Percentiles rank a stretch among this genome's conserved stretches.
These are phyloP conservation scores for Diachasmimorpha longicaudata DNA, from an alignment of 1,140 invertebrate genomes.

Conservation along the genomic window DNA sequence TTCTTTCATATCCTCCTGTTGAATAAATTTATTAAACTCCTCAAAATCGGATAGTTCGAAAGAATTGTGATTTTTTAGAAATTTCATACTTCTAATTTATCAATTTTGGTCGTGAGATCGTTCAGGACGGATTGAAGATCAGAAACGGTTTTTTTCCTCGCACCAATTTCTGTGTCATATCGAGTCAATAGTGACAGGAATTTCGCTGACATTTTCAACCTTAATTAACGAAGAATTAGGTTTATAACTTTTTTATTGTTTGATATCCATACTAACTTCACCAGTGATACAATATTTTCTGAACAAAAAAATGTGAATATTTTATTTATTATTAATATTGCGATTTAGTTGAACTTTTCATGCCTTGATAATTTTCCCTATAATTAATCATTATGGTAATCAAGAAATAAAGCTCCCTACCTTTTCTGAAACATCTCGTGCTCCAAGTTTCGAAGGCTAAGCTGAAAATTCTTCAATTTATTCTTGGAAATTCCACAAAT, in stretches of 20 bases:
- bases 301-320: no score
- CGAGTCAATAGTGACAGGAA: conserved; percentile 37
- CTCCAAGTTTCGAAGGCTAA: conserved; percentile 26
- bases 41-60: not conserved
- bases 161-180: conserved; percentile 41
- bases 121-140: conserved; percentile 30
- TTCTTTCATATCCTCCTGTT: conserved; percentile 34
- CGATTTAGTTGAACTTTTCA: no score
- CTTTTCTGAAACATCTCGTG: conserved; percentile 34
- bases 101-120: not conserved
- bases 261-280: no score
- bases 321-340: no score
- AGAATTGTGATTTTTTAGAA: conserved; percentile 9
- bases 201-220: conserved; percentile 42
- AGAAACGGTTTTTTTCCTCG: conserved; percentile 30
- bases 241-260: no score
- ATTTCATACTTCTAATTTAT: conserved; percentile 22
- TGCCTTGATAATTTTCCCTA: no score
- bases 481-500: conserved; percentile 27
- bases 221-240: conserved; percentile 19
- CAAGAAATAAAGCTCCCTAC: conserved; percentile 26
- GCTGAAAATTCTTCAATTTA: conserved; percentile 21
- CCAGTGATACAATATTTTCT: no score
- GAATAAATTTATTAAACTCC: not conserved
- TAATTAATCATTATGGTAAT: not conserved